Base-by-base conservation (phyloP, 2,113 vertebrate species). In the Prionailurus bengalensis region DNA sequence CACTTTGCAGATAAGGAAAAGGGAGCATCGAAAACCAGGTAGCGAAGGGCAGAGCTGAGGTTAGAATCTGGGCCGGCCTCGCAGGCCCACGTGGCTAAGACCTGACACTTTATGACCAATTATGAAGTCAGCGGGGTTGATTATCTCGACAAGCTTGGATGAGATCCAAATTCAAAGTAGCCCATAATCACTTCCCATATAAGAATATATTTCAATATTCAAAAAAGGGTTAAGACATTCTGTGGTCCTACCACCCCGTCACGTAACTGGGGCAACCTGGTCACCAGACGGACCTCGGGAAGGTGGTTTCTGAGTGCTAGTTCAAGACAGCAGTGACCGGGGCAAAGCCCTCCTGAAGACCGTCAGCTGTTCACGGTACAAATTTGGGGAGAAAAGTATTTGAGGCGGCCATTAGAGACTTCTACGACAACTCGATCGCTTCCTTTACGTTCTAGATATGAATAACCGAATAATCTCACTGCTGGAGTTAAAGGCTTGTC, bases 401-500 rank as follows among this genome's bases (percentile, higher is more conserved):
- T 45, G 42, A 17, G 95, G 82, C 88, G 23, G 33, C 53, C 68
- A 63, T 39, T 71, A 88, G 73, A 96, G 61, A 92, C 29, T 21
- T 63, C 63, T 58, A 66, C 3, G 73, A 73, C 10, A 91, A 96
- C 79, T 0, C 61, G n/a, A 1, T 42, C 81, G 86, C 68, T 95
- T 96, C 65, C 86, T 79, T 91, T 79, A 83, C 91, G 39, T 63
- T 89, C 94, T 3, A 10, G 48, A 83, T 19, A 65, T 9, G 95
- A 96, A 90, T 48, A 89, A 97, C 8, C 82, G 42, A 98, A 96
- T 95, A 95, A 96, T 97, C 89, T 68, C 79, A 80, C 96, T 79
- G 91, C 74, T 93, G 96, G 95, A 94, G 45, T 96, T 94, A 97
- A 98, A 95, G 78, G 91, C 93, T 97, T 98, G 97, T 96, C 97